A percentile compares a stretch with the other conserved stretches of the same genome.
Conservation (phyloP, 2,113 vertebrate species). For the Odocoileus hemionus region DNA sequence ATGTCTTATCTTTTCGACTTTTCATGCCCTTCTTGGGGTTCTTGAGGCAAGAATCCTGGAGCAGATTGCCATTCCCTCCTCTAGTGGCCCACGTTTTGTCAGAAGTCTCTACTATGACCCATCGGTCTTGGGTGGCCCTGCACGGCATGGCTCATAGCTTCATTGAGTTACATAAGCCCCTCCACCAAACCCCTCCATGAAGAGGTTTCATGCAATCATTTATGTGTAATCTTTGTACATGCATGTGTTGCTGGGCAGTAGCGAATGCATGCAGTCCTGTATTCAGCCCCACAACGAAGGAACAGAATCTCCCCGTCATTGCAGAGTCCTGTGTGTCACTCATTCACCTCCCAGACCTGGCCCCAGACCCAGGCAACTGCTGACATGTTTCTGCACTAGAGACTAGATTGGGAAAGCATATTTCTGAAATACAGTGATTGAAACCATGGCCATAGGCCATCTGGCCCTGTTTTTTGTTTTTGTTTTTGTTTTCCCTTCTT, state of each 20-base stretch:
- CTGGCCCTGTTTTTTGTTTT: neutral
- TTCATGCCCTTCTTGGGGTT: neutral
- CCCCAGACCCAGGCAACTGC: too few species aligned
- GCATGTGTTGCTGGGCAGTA: neutral
- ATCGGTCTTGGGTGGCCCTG: fast-evolving
- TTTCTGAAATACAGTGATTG: neutral
- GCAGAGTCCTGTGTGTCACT: neutral
- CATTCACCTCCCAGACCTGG: neutral
- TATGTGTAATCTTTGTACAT: neutral
- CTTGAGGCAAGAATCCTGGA: neutral
- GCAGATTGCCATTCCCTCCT: neutral
- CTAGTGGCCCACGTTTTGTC: neutral
- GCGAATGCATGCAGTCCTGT: neutral
- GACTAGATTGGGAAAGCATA: neutral
- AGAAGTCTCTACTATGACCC: neutral
- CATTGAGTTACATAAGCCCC: neutral
- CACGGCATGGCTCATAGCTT: neutral
- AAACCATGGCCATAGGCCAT: neutral
- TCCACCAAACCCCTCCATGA: neutral
- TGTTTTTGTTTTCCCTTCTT: neutral
- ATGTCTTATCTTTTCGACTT: neutral
- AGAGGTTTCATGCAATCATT: neutral
- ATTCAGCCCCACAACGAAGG: neutral
- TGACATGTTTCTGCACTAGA: neutral
- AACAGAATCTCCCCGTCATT: neutral